Evolutionary conservation across 2,888 invertebrate species (phyloP), one percentile per base, ranked within the genome.

Genomic region (Melieria picta): DNA sequence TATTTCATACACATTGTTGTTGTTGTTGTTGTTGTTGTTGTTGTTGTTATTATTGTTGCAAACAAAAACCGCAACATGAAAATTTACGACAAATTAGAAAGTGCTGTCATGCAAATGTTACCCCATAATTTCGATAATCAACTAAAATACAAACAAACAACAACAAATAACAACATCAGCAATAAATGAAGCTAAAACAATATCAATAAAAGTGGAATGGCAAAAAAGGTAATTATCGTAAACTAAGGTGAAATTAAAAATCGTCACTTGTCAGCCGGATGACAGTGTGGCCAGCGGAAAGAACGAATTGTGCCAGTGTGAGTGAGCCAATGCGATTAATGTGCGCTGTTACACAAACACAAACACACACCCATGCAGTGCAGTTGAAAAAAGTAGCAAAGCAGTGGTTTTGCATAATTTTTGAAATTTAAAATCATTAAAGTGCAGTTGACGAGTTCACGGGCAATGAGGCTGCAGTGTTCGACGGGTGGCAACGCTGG

Each of bases 391-490:
- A 47, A 62, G 46, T 52, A 60, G 10, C 0, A 5, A 47, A 11
- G 3, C 9, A 50, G 11, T 30, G 30, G 45, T 56, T 69, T 69
- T 69, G 63, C 69, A 69, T 63, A 69, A 69, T 63, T 67, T 69
- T 47, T 47, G 57, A 62, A 69, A 63, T 69, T 69, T 63, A 47
- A 69, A 69, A 57, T 69, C 62, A 69, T 69, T 63, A 63, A 69
- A 69, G 56, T 56, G 55, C 16, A 30, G 30, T 30, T 30, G 30
- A 30, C 30, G 1, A 30, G 30, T 30, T 30, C 30, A 30, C 30
- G 2, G 30, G 1, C 30, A 30, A 30, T 30, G 30, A 30, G 30
- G 30, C 30, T 30, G 30, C 30, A 30, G 30, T 30, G 30, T 30
- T 30, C 30, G 30, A 30, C 30, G 30, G 30, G 30, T 30, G 30